Base-by-base conservation (phyloP, 2,797 vertebrate genomes). In the Odontamblyopus rebecca region DNA sequence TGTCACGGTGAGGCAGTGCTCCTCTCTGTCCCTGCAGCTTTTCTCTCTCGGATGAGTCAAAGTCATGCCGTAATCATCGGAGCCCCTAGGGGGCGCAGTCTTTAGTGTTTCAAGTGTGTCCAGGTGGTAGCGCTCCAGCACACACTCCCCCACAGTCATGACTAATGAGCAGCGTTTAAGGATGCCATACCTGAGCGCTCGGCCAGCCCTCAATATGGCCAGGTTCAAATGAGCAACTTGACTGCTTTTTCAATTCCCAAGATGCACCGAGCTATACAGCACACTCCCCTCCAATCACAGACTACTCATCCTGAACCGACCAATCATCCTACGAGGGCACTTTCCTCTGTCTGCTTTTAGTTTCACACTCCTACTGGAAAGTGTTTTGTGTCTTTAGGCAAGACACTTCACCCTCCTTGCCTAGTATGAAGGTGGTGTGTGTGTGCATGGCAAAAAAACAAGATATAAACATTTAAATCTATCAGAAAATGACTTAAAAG, bases 51-150 rank as follows among this genome's bases (percentile, higher is more conserved):
- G 68, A 69, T 91, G 93, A 92, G 89, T 89, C 92, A 91, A 86
- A 82, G 87, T 94, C 91, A 87, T 91, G 87, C 91, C 92, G 90
- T 92, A 86, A 93, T 94, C 68, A 75, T 94, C 68, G 74, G 79
- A n/a, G 54, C 89, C 82, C 92, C 88, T 82, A 89, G 87, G 83
- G 88, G 94, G 82, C 88, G 83, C 86, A 90, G 90, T 87, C 85
- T 88, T 90, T 86, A 90, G 84, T 35, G 83, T 91, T 90, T 93
- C 89, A 91, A 93, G 93, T 90, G 86, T 71, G 86, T 86, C 90
- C 91, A 93, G 92, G 92, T 93, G 93, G 91, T 90, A 88, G 82
- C 84, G 88, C 91, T 93, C 87, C 83, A 87, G 85, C 84, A 80
- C 76, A 87, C 80, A 19, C 27, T 35, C 76, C 67, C 85, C 44